Evolutionary conservation across 2,888 invertebrate species (phyloP).

Genomic region (Nomada ferruginata): DNA sequence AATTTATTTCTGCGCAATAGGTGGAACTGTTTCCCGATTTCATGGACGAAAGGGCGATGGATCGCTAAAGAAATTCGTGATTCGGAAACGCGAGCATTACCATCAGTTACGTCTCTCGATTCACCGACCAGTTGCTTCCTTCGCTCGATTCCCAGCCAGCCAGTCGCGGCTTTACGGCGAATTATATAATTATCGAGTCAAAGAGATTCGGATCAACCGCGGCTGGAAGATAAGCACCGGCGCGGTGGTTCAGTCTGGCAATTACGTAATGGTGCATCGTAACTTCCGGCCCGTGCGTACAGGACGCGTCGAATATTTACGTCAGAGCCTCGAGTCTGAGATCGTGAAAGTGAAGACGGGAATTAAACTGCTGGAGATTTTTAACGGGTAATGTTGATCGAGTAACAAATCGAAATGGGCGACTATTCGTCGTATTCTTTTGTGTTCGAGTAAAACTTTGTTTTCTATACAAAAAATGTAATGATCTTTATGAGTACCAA

Average conservation of each 20-base stretch:
- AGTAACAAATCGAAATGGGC: too few relatives aligned
- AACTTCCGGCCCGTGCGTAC: conserved; percentile 29
- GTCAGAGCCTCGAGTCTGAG: not conserved
- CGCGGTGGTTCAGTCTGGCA: conserved; percentile 7
- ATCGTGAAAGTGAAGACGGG: not conserved
- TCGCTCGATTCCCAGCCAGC: conserved; percentile 25
- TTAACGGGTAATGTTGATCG: too few relatives aligned
- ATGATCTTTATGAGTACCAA: too few relatives aligned
- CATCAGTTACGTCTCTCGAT: too few relatives aligned
- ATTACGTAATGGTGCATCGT: conserved; percentile 29
- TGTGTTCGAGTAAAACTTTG: too few relatives aligned
- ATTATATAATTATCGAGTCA: conserved; percentile 49
- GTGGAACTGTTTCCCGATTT: not conserved
- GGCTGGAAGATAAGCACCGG: conserved; percentile 24
- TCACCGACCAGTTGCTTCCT: not conserved
- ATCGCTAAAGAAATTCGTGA: not conserved
- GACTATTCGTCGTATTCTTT: too few relatives aligned
- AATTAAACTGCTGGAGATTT: not conserved
- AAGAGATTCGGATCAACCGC: conserved; percentile 44
- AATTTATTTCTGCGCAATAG: too few relatives aligned
- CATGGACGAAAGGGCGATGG: not conserved
- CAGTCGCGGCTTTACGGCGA: conserved; percentile 7
- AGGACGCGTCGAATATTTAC: conserved; percentile 38
- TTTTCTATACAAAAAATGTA: too few relatives aligned
- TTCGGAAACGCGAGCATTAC: not conserved